Conservation (phyloP, 2,797 vertebrate species). For the Rhodeus uyekii region DNA sequence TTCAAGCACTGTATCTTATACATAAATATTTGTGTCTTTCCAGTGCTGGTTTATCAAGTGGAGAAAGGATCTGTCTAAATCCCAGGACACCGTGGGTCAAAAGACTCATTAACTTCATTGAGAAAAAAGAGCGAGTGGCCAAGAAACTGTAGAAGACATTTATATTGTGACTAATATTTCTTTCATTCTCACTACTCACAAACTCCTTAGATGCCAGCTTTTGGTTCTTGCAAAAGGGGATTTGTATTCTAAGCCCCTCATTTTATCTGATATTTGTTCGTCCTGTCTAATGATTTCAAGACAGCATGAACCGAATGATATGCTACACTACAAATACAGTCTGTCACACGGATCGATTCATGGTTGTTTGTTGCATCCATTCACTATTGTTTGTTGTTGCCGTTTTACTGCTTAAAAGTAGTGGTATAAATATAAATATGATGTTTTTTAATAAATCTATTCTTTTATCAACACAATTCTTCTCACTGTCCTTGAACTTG, state of each 20-base stretch:
- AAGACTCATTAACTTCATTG: slow-evolving; percentile 69
- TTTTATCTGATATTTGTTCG: neutral
- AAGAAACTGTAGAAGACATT: slow-evolving; percentile 35
- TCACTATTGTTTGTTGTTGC: neutral
- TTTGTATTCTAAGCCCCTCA: neutral
- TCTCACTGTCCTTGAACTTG: neutral
- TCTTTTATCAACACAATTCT: neutral
- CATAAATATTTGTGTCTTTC: neutral
- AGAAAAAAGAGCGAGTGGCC: slow-evolving; percentile 60
- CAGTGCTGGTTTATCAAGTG: slow-evolving; percentile 70
- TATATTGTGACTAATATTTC: neutral
- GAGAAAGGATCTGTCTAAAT: slow-evolving; percentile 73
- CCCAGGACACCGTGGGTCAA: slow-evolving; percentile 72
- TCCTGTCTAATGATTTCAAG: neutral
- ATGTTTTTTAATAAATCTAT: neutral
- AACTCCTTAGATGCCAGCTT: neutral
- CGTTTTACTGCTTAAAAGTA: neutral
- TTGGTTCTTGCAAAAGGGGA: neutral
- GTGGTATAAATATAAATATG: neutral
- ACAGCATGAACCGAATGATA: neutral
- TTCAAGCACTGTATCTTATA: neutral
- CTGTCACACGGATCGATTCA: too few relatives aligned
- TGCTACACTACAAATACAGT: neutral
- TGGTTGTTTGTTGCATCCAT: too few relatives aligned
- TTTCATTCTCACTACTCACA: neutral